Evolutionary conservation across 2,797 vertebrate species (phyloP), one percentile per base, ranked within the genome.

Genomic region (Odontamblyopus lacepedii): DNA sequence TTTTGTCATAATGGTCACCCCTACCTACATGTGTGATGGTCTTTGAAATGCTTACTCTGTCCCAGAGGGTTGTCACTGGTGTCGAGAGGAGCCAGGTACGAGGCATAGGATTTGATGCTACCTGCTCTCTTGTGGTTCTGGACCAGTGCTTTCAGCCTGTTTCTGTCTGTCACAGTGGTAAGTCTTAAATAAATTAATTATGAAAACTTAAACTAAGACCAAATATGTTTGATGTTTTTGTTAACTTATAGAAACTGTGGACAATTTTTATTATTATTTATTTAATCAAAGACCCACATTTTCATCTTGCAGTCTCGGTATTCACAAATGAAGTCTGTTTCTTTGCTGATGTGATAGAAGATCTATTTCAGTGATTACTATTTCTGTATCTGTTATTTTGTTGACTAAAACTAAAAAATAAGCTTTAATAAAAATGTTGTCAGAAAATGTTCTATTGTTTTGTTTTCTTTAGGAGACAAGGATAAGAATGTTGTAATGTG

Each of bases 81-180:
- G 88, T 96, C n/a, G 80, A 93, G 70, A 83, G 82, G 63, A 89
- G 76, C 18, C 85, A 13, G 74, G 93, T 99, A 60, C 92, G 93
- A 82, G 98, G 97, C 7, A 71, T 98, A 18, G 98, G 97, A 1
- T 98, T 99, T 73, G 97, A 98, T 84, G 97, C 94, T 68, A 99
- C 97, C 0, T 99, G 97, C 81, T 99, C 98, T 30, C 91, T 99
- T 19, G 98, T 98, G 78, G 96, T 95, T 82, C 86, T 99, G 92
- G 96, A 99, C 83, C 89, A 92, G 73, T 78, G 91, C 48, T 96
- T 96, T 82, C 93, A 77, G 38, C 95, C 97, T 51, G 90, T 99
- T 70, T 88, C 97, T 13, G 96, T 99, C 59, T 95, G 93, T 85
- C 78, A 60, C 73, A 93, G 94, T 81, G 96, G 98, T 98, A 64